Base-by-base conservation (phyloP, 2,888 invertebrate genomes). In the Agrotis clavis region DNA sequence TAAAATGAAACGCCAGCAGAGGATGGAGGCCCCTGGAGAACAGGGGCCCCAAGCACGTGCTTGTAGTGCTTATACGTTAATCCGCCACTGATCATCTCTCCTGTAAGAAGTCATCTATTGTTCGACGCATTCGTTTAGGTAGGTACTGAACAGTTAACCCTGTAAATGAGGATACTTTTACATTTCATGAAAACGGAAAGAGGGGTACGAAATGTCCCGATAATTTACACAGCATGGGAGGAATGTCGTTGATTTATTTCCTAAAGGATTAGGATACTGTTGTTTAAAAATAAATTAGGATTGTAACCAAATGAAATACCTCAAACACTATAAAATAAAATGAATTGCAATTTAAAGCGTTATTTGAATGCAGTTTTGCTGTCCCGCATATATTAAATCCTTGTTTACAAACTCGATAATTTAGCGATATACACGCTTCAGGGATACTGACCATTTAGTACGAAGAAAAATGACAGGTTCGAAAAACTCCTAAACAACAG, bases 51-150 rank as follows among this genome's bases (percentile, higher is more conserved):
- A n/a, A n/a, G n/a, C n/a, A n/a, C n/a, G n/a, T n/a, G n/a, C n/a
- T n/a, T n/a, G n/a, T n/a, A n/a, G n/a, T n/a, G n/a, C n/a, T n/a
- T n/a, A n/a, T n/a, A n/a, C n/a, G n/a, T n/a, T n/a, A n/a, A n/a
- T n/a, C n/a, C n/a, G n/a, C n/a, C n/a, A n/a, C n/a, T n/a, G n/a
- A n/a, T n/a, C n/a, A n/a, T 92, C 90, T 75, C 84, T 70, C 67
- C 71, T 79, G 88, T 88, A 89, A 93, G 89, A 90, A 89, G 89
- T 93, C 88, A 90, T 91, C 92, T 90, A 93, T 95, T 94, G 95
- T 94, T 92, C 85, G 77, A 76, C 69, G 84, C 83, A 82, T 88
- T 88, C 73, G 88, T 84, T 81, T 85, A 88, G 81, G 81, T 79
- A 74, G 85, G 74, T 76, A 77, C 72, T 74, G 73, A 68, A 60